These are phyloP conservation scores for Apantesis nais DNA, from an alignment of 2,888 invertebrate genomes.

Conservation along the genomic window DNA sequence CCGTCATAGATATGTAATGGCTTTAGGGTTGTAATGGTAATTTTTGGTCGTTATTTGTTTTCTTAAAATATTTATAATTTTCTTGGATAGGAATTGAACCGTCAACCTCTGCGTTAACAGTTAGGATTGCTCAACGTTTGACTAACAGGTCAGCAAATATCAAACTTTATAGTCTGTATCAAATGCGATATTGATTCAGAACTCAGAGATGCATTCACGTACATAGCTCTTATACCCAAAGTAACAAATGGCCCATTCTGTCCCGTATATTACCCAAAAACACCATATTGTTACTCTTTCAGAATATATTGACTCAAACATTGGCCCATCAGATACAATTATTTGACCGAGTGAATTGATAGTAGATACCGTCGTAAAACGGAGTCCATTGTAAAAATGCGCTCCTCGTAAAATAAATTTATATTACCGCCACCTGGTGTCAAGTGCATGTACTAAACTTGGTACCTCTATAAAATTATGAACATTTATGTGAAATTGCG, in stretches of 20 bases:
- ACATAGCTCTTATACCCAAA: neutral
- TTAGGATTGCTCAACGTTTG: no score
- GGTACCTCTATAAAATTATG: constrained; percentile 4
- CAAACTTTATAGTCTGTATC: no score
- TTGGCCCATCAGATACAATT: constrained; percentile 19
- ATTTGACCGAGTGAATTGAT: constrained; percentile 37
- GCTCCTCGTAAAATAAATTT: constrained; percentile 42
- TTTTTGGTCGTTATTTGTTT: no score
- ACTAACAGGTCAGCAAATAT: no score
- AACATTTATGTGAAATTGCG: constrained; percentile 4
- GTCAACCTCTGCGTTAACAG: no score
- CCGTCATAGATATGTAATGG: no score
- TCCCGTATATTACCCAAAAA: neutral
- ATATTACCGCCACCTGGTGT: constrained; percentile 39
- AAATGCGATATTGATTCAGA: neutral
- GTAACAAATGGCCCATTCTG: neutral
- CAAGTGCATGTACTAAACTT: constrained; percentile 19
- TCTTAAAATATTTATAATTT: no score
- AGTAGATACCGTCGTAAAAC: constrained; percentile 32
- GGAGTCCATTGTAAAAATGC: constrained; percentile 39
- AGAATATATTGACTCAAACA: constrained; percentile 2
- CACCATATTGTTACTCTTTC: neutral
- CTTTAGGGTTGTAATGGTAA: no score
- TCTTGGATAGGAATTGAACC: no score
- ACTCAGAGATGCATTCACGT: neutral